phyloP scores from a whole-genome alignment of 2,797 vertebrate genomes.

The Clarias fuscus region DNA sequence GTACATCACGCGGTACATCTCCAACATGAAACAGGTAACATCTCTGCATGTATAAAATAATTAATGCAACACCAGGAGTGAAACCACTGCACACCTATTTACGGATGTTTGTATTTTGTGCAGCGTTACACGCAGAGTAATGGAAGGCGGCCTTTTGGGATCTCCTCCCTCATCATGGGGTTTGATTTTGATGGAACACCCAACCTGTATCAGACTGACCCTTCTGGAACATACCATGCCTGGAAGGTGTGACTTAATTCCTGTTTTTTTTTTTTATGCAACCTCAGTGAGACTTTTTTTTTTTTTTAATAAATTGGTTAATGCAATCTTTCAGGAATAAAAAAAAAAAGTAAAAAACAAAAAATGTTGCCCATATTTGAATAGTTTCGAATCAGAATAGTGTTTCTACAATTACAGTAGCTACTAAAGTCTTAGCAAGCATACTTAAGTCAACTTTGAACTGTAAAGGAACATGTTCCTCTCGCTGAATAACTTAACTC shows the following conservation, averaged over 20 bases:
- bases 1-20: conserved; percentile 85
- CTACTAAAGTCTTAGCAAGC: background rate
- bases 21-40: conserved; percentile 82
- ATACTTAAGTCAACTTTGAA: background rate
- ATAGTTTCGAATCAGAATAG: too few relatives aligned
- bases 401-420: background rate
- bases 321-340: background rate
- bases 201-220: conserved; percentile 83
- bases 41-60: too few relatives aligned
- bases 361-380: background rate
- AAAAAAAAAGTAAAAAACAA: background rate
- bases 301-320: too few relatives aligned
- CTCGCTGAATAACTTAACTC: background rate
- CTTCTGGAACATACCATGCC: conserved; percentile 84
- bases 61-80: background rate
- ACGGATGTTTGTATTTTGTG: background rate
- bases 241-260: conserved; percentile 76
- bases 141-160: conserved; percentile 83
- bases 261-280: background rate
- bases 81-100: background rate
- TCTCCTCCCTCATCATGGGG: conserved; percentile 83
- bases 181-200: conserved; percentile 86
- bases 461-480: background rate
- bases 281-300: background rate
- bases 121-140: conserved; percentile 87